Evolutionary conservation across 2,888 invertebrate genomes (phyloP), one percentile per base, ranked within the genome.

Genomic region (Papilio gigon): DNA sequence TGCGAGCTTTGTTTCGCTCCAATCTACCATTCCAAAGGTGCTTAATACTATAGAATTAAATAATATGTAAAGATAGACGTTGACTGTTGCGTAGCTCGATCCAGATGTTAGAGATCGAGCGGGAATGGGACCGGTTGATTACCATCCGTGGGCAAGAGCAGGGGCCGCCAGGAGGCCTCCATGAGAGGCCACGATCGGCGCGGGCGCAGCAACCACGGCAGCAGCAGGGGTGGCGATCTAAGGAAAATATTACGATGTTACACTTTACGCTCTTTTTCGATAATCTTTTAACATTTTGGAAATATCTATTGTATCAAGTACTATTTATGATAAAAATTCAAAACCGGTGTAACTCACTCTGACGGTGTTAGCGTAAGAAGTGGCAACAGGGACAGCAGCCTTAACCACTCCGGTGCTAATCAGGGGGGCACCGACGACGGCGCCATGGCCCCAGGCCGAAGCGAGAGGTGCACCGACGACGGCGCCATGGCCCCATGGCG

Each of bases 311-410:
- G 4, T n/a, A 40, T n/a, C 5, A 2, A 4, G 14, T n/a, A 14
- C 2, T 2, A n/a, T n/a, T 14, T n/a, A 40, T 14, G 3, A 53
- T 37, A 20, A 11, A 37, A 22, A 1, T 1, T n/a, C 9, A 59
- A 37, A n/a, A 22, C 12, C 17, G 4, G 3, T 22, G 33, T 59
- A 8, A 59, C 87, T 80, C 80, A 94, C 93, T 86, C 93, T 94
- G 87, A 94, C 93, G 74, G 93, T 92, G 89, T 94, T 94, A 76
- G 94, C 93, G 82, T 94, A 94, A 73, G 94, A 94, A 75, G 94
- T 94, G 73, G 94, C 94, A 27, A 93, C 92, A 50, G 94, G 94
- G 2, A 93, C 85, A 40, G 91, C 92, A 67, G 91, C 81, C 75
- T 92, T 90, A 58, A 93, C 91, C 33, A 93, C 87, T 22, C 87